Conservation (phyloP, 2,113 vertebrate genomes). For the Callorhinus ursinus region DNA sequence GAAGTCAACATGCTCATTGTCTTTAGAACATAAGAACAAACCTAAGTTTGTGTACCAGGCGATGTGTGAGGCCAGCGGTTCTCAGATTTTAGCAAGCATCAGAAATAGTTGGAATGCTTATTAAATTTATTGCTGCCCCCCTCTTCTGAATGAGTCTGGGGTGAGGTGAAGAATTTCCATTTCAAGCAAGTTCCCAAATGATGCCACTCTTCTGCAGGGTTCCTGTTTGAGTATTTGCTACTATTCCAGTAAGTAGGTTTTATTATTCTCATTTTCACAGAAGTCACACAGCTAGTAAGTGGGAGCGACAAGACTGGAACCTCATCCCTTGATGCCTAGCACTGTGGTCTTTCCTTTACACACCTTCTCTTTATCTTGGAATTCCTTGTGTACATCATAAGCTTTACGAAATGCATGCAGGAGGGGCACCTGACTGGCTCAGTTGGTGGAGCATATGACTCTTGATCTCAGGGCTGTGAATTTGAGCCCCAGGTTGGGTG, state of each 20-base stretch:
- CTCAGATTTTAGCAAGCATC: neutral
- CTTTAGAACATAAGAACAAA: neutral
- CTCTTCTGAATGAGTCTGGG: neutral
- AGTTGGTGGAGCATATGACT: neutral
- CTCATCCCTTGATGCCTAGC: neutral
- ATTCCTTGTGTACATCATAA: neutral
- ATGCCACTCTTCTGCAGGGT: neutral
- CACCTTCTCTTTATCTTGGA: neutral
- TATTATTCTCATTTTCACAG: conserved; percentile 20
- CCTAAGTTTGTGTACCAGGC: neutral
- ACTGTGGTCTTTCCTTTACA: neutral
- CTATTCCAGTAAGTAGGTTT: neutral
- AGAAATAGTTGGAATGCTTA: neutral
- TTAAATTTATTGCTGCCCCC: neutral
- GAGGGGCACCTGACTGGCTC: neutral
- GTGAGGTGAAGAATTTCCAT: neutral
- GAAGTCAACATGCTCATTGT: neutral
- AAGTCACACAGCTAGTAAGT: neutral
- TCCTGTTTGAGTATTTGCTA: neutral
- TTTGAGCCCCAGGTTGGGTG: neutral
- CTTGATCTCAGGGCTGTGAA: neutral
- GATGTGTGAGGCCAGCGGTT: neutral
- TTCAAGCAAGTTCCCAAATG: neutral
- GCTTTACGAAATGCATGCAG: neutral
- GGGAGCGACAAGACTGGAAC: neutral